Evolutionary conservation across 23 tunicate species (phyloP), one percentile per base, ranked within the genome.

Genomic region (Oikopleura albicans): DNA sequence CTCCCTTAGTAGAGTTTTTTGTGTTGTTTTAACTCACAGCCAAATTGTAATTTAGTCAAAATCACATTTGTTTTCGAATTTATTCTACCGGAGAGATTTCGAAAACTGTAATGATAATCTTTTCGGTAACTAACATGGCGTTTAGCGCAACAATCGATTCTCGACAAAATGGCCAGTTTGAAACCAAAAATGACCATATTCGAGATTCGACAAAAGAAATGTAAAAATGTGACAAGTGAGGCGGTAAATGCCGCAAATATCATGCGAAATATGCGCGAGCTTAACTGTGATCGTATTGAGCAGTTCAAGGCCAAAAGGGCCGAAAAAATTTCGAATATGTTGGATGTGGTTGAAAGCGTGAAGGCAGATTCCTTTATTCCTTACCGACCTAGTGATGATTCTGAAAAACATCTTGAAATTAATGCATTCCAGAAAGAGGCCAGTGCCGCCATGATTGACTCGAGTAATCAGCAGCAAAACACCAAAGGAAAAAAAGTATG

Each of bases 251-350:
- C 90, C 8, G 89, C 91, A 0, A 41, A 39, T 57, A 87, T 84
- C 33, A 88, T 95, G 90, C 86, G 86, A 59, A 76, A 83, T 41
- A 85, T 86, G 0, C 76, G 99, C 39, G 84, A 87, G 57, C 39
- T 84, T 84, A 91, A 91, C 83, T 84, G 56, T 41, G 91, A 88
- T 39, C 84, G 76, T 41, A 88, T 95, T n/a, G 86, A 85, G 0
- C 85, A 88, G 66, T 87, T 84, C 76, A 86, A 90, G 39, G 87
- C 86, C 36, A 90, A 83, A 16, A 71, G 31, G 31, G 31, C 27
- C 4, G 31, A 16, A 29, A 71, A 71, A 29, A 71, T 71, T 71
- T 16, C 35, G 31, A 71, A 27, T 29, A 71, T 29, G 33, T 2
- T 71, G 79, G 33, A 16, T 31, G 79, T n/a, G 29, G 34, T n/a